Evolutionary conservation across 2,888 invertebrate species (phyloP).

Genomic region (Synergus japonicus): DNA sequence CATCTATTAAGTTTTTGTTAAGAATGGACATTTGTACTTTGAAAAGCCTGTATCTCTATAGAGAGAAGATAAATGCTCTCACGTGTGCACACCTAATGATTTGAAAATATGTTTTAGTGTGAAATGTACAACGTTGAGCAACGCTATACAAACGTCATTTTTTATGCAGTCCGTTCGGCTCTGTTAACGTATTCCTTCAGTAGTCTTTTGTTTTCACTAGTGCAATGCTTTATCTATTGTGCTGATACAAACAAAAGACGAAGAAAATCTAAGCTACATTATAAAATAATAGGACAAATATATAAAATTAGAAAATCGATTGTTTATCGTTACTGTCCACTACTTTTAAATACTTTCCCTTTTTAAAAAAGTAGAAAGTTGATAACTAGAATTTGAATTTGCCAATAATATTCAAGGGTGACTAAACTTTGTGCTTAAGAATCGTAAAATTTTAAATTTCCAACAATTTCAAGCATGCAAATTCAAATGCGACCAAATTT

Average conservation of each 20-base stretch:
- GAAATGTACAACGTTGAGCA: not conserved
- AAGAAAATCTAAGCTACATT: constrained; percentile 9
- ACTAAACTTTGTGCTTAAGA: no score
- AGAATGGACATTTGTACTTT: constrained; percentile 34
- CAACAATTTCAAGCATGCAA: not conserved
- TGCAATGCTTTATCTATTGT: constrained; percentile 24
- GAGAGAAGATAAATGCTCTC: not conserved
- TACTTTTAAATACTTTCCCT: not conserved
- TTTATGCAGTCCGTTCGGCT: constrained; percentile 9
- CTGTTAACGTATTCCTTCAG: constrained; percentile 31
- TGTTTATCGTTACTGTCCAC: not conserved
- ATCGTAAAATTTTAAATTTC: no score
- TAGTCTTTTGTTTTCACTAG: constrained; percentile 20
- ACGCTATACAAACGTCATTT: constrained; percentile 7
- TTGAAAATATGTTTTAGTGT: constrained; percentile 14
- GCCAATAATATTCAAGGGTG: not conserved
- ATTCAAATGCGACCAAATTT: not conserved
- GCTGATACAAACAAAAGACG: constrained; percentile 21
- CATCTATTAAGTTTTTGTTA: constrained; percentile 24
- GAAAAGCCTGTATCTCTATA: constrained; percentile 24
- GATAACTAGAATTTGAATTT: not conserved
- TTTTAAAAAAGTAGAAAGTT: not conserved
- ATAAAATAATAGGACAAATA: not conserved
- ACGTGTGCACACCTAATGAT: constrained; percentile 8
- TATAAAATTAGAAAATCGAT: constrained; percentile 15